phyloP scores from a whole-genome alignment of 1,140 invertebrate species.

The Melanaphis sacchari region DNA sequence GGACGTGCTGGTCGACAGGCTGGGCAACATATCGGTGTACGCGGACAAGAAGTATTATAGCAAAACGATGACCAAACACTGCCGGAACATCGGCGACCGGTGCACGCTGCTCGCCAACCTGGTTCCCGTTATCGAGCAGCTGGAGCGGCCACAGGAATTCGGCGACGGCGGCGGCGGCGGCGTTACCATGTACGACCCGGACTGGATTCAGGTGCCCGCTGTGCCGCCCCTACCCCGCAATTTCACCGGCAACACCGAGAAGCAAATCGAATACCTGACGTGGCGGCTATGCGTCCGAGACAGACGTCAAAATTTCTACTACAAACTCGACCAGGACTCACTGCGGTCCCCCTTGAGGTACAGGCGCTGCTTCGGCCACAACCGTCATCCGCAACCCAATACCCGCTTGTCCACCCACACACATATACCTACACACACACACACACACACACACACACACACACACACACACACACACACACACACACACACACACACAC shows the following conservation, averaged over 20 bases:
- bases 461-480: neutral
- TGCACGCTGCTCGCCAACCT: slow-evolving; percentile 58
- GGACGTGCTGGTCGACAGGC: slow-evolving; percentile 57
- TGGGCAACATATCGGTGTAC: slow-evolving; percentile 60
- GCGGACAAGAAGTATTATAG: slow-evolving; percentile 49
- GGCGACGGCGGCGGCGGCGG: neutral
- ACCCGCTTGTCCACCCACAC: neutral
- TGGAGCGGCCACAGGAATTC: slow-evolving; percentile 45
- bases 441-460: too few relatives aligned
- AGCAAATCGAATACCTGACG: slow-evolving; percentile 59
- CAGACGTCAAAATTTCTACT: slow-evolving; percentile 59
- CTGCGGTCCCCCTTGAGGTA: slow-evolving; percentile 19
- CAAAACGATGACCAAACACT: slow-evolving; percentile 53
- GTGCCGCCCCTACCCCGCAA: slow-evolving; percentile 49
- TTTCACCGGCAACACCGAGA: slow-evolving; percentile 32
- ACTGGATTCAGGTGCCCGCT: slow-evolving; percentile 58
- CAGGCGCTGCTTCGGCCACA: neutral
- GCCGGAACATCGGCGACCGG: slow-evolving; percentile 47
- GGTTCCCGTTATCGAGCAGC: slow-evolving; percentile 59
- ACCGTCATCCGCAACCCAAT: neutral
- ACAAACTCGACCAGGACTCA: slow-evolving; percentile 57
- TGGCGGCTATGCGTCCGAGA: slow-evolving; percentile 59
- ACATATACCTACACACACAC: neutral
- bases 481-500: too few relatives aligned
- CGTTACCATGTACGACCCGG: slow-evolving; percentile 56